Evolutionary conservation across 2,888 invertebrate species (phyloP).

Genomic region (Brachyptera putata): DNA sequence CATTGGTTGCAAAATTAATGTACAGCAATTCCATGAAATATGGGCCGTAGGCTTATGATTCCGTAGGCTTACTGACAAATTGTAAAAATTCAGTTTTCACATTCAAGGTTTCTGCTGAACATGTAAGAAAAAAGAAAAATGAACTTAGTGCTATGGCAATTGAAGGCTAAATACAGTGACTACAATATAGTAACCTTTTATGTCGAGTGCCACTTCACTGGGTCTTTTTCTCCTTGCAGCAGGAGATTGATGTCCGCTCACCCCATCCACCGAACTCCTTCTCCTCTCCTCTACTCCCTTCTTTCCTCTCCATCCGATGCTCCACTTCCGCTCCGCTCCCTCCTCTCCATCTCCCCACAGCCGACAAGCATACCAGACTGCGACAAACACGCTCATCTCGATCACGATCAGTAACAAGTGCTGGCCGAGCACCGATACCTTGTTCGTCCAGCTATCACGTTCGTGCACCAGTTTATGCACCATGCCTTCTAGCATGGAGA

Average conservation of each 20-base stretch:
- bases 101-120: too few relatives aligned
- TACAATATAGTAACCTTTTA: slow-evolving; percentile 49
- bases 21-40: too few relatives aligned
- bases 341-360: slow-evolving; percentile 44
- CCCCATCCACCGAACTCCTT: slow-evolving; percentile 52
- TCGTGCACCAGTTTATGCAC: slow-evolving; percentile 59
- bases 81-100: too few relatives aligned
- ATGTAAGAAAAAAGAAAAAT: too few relatives aligned
- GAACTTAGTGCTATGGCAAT: too few relatives aligned
- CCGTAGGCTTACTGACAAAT: too few relatives aligned
- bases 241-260: slow-evolving; percentile 44
- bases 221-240: slow-evolving; percentile 59
- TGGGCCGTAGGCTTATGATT: too few relatives aligned
- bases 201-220: slow-evolving; percentile 57
- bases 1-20: too few relatives aligned
- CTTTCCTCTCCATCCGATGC: slow-evolving; percentile 32
- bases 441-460: slow-evolving; percentile 60
- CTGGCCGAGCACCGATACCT: slow-evolving; percentile 40
- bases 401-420: slow-evolving; percentile 41
- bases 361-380: slow-evolving; percentile 49
- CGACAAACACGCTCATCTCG: slow-evolving; percentile 41
- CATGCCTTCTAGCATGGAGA: slow-evolving; percentile 57
- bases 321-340: slow-evolving; percentile 38
- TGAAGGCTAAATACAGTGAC: too few relatives aligned
- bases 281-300: slow-evolving; percentile 37